Conservation (phyloP, 2,888 invertebrate genomes). For the Gandaritis pyraliata region DNA sequence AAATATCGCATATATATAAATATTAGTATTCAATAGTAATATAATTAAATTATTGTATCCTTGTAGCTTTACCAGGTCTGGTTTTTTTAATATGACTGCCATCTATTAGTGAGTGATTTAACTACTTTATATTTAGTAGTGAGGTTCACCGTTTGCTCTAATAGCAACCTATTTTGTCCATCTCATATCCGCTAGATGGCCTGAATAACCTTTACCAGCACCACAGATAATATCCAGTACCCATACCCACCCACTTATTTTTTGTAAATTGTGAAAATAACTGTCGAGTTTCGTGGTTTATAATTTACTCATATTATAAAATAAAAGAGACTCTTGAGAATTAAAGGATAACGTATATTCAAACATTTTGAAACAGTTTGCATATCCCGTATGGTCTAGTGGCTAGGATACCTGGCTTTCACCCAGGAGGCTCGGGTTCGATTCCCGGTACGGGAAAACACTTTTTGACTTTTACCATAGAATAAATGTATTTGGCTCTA, state of each 20-base stretch:
- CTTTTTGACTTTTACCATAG: not conserved
- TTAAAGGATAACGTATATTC: not conserved
- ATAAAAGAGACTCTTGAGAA: no score
- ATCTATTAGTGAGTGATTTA: constrained; percentile 30
- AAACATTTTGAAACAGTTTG: not conserved
- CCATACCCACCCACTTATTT: no score
- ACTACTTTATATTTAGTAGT: not conserved
- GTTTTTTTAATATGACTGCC: constrained; percentile 18
- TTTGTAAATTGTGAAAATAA: no score
- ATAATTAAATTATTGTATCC: no score
- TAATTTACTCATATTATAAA: no score
- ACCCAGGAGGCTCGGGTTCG: constrained; percentile 90
- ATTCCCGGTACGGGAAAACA: constrained; percentile 87
- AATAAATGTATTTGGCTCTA: no score
- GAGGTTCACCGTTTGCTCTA: not conserved
- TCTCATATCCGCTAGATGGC: constrained; percentile 8
- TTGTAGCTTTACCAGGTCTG: no score
- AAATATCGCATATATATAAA: no score
- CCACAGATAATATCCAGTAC: no score
- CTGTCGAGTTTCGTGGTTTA: no score
- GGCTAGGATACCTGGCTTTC: constrained; percentile 90
- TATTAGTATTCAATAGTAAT: no score
- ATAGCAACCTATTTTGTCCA: not conserved
- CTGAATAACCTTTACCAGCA: not conserved
- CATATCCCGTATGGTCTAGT: constrained; percentile 86